Evolutionary conservation across 2,113 vertebrate genomes (phyloP).

Genomic region (Perccottus glenii): DNA sequence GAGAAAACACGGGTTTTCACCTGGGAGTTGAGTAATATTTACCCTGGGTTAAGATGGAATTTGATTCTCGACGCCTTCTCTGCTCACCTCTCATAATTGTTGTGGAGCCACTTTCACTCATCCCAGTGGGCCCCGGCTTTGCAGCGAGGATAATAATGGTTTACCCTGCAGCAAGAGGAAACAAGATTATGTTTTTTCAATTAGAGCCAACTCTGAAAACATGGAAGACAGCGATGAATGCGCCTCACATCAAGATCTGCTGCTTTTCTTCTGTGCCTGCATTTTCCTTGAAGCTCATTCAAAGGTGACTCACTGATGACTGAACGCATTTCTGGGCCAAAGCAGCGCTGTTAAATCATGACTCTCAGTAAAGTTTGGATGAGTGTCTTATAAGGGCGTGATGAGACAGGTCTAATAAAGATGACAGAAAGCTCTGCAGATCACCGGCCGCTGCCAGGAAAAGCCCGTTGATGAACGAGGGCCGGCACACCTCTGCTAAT

Average conservation of each 20-base stretch:
- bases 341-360: constrained; percentile 65
- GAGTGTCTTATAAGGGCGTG: constrained; percentile 74
- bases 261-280: constrained; percentile 1
- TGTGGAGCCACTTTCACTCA: constrained; percentile 41
- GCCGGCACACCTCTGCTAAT: constrained; percentile 72
- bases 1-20: constrained; percentile 68
- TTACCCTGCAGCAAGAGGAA: background rate
- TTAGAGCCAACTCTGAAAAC: constrained; percentile 35
- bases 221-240: constrained; percentile 12
- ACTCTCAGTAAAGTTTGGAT: constrained; percentile 71
- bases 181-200: constrained; percentile 35
- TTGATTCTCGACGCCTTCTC: constrained; percentile 61
- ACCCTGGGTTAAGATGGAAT: constrained; percentile 56
- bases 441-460: constrained; percentile 69
- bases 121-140: constrained; percentile 48
- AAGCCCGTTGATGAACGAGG: constrained; percentile 70
- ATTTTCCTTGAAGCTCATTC: constrained; percentile 48
- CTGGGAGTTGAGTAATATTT: constrained; percentile 53
- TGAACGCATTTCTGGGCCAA: constrained; percentile 52
- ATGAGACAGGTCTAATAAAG: constrained; percentile 76
- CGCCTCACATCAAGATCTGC: background rate
- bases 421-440: constrained; percentile 65
- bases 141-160: constrained; percentile 18
- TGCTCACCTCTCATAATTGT: constrained; percentile 58
- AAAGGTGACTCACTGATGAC: constrained; percentile 67